Conservation (phyloP, 2,888 invertebrate species). For the Cheilosia variabilis region DNA sequence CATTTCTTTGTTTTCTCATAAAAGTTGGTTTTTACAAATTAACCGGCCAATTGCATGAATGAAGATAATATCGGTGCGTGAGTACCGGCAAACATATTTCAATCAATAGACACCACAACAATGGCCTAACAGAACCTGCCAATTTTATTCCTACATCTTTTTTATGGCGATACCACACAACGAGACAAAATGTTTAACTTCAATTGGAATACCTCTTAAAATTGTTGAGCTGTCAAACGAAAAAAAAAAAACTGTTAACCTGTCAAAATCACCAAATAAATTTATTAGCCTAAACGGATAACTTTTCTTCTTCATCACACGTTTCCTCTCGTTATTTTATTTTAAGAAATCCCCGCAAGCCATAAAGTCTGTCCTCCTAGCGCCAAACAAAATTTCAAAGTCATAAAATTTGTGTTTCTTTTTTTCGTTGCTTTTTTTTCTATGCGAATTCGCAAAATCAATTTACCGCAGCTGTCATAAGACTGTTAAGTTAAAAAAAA, state of each 20-base stretch:
- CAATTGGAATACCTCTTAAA: not conserved
- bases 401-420: conserved; percentile 40
- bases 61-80: no score
- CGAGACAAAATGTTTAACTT: no score
- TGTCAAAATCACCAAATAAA: not conserved
- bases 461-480: conserved; percentile 56
- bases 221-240: not conserved
- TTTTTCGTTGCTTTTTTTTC: conserved; percentile 20
- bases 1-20: no score
- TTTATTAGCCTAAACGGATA: conserved; percentile 1
- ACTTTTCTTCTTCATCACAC: not conserved
- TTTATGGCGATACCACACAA: no score
- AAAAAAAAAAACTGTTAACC: not conserved
- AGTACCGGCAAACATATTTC: no score
- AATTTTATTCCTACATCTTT: no score
- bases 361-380: conserved; percentile 44
- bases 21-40: no score
- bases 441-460: conserved; percentile 21
- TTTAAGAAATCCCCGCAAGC: conserved; percentile 38
- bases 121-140: no score
- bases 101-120: no score
- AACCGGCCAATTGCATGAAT: no score
- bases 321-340: conserved; percentile 1
- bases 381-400: conserved; percentile 35
- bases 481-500: conserved; percentile 20